These are phyloP conservation scores for Drosophila funebris DNA, from an alignment of 1,140 invertebrate genomes.

Conservation along the genomic window DNA sequence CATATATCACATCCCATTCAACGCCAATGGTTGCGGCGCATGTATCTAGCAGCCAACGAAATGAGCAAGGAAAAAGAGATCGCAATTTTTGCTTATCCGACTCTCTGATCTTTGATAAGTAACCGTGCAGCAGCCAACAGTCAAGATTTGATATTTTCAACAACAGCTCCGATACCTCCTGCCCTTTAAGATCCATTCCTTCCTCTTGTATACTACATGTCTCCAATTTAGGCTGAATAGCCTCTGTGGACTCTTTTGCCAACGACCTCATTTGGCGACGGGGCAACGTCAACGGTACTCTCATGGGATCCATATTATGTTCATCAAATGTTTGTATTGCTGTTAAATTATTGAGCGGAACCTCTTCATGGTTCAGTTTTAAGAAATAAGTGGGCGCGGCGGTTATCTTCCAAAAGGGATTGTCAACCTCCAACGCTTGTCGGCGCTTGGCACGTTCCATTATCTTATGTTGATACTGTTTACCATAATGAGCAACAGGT, in stretches of 20 bases:
- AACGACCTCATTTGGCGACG: constrained; percentile 58
- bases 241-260: not conserved
- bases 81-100: constrained; percentile 70
- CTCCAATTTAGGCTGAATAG: not conserved
- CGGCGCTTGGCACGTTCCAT: not conserved
- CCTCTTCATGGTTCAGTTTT: constrained; percentile 30
- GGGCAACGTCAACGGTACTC: constrained; percentile 41
- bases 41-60: constrained; percentile 85
- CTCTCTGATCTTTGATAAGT: constrained; percentile 21
- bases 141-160: constrained; percentile 73
- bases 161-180: constrained; percentile 6
- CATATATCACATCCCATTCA: constrained; percentile 83
- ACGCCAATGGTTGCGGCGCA: constrained; percentile 84
- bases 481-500: constrained; percentile 33
- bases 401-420: constrained; percentile 46
- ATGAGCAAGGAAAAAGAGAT: constrained; percentile 83
- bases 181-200: not conserved
- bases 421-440: constrained; percentile 17
- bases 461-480: constrained; percentile 33
- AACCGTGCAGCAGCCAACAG: constrained; percentile 75
- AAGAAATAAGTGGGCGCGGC: constrained; percentile 29
- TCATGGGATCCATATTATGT: constrained; percentile 49
- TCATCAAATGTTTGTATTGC: constrained; percentile 60
- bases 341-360: constrained; percentile 32
- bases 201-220: not conserved